Evolutionary conservation across 1,140 invertebrate species (phyloP).

Genomic region (Drosophila pruinosa): DNA sequence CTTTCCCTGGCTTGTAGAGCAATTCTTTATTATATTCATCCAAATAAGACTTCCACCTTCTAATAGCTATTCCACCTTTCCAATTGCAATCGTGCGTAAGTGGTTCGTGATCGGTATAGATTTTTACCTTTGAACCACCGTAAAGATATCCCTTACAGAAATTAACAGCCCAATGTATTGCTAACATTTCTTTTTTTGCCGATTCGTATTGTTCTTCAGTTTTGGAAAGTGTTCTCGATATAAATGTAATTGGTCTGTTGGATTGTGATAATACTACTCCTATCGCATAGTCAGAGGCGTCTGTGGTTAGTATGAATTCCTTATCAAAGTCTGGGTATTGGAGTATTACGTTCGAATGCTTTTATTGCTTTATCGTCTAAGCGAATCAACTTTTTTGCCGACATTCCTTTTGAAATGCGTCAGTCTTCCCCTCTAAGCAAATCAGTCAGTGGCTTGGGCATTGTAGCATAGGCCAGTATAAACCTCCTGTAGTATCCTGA

Average conservation of each 20-base stretch:
- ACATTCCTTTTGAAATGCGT: constrained; percentile 18
- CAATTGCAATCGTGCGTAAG: not conserved
- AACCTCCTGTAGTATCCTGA: too few relatives aligned
- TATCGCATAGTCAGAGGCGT: too few relatives aligned
- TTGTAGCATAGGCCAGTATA: too few relatives aligned
- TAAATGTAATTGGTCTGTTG: constrained; percentile 10
- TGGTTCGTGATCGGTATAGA: not conserved
- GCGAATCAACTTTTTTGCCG: too few relatives aligned
- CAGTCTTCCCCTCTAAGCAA: too few relatives aligned
- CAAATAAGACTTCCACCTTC: too few relatives aligned
- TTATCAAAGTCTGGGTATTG: constrained; percentile 4
- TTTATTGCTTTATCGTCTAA: constrained; percentile 9
- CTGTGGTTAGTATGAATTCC: not conserved
- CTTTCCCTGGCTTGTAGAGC: too few relatives aligned
- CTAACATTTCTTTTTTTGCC: constrained; percentile 14
- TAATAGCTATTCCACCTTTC: not conserved
- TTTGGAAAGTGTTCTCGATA: constrained; percentile 7
- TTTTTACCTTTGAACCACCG: constrained; percentile 4
- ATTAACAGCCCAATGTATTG: not conserved
- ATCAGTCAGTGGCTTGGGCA: too few relatives aligned
- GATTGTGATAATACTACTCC: too few relatives aligned
- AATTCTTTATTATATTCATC: too few relatives aligned
- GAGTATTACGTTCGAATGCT: not conserved
- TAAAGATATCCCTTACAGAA: constrained; percentile 10
- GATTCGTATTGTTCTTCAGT: constrained; percentile 14